Evolutionary conservation across 2,797 vertebrate genomes (phyloP), one percentile per base, ranked within the genome.

Genomic region (Oceanodroma leucorhoa): DNA sequence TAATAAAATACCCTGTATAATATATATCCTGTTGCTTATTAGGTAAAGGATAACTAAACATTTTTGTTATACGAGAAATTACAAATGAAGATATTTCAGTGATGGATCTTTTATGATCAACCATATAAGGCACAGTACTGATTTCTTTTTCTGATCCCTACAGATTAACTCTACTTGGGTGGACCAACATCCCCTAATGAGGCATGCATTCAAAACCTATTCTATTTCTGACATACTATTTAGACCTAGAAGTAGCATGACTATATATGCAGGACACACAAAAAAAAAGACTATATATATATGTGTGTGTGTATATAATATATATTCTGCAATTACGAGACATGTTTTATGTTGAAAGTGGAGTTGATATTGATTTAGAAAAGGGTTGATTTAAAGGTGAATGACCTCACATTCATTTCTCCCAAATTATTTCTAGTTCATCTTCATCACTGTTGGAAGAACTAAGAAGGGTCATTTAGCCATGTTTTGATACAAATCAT

Each of bases 261-360:
- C 57, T 46, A 77, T 34, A 30, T 30, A 57, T 22, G 29, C 12
- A 89, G 81, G 65, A 71, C 24, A 55, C 20, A 67, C 11, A n/a
- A n/a, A 29, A 8, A 48, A 66, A 30, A 46, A 32, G 14, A 32
- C 10, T 58, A 11, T 54, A 30, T 34, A 19, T n/a, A 1, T 45
- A 10, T 46, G 14, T 43, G 18, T 64, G 0, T 48, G 16, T 29
- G 8, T n/a, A 2, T 26, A 13, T 62, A 55, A 53, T 41, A 38
- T 83, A 95, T n/a, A 76, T 97, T 95, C 50, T 78, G 62, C 36
- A 93, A 48, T 36, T 93, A 76, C 14, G 17, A 36, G 7, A 24
- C 19, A 61, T 26, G 30, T 87, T 71, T 96, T 83, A 89, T 38
- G 87, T 65, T 46, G 58, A 91, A 82, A 76, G 15, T 32, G 70